phyloP scores from a whole-genome alignment of 64 coral and sea anemone genomes.

The Anthopleura sola region DNA sequence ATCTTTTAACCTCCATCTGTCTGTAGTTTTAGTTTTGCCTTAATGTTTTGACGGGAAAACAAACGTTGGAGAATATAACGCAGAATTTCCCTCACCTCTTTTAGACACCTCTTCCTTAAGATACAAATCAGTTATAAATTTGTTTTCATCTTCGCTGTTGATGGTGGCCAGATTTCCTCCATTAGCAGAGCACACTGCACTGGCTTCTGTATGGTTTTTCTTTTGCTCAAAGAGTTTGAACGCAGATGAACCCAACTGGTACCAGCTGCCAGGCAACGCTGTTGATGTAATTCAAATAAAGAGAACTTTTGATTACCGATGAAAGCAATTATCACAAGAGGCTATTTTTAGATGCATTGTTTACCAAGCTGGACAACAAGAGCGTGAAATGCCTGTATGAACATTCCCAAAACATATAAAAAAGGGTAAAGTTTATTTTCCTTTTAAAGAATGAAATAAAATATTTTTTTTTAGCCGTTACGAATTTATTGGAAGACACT shows the following conservation, averaged over 20 bases:
- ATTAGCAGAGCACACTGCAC: not conserved
- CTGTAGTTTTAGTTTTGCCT: not conserved
- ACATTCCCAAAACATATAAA: no score
- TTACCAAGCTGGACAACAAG: no score
- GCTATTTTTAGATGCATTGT: no score
- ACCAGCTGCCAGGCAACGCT: constrained; percentile 3
- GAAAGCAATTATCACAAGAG: no score
- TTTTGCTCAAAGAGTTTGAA: not conserved
- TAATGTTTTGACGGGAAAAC: not conserved
- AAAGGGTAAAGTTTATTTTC: no score
- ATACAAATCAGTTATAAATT: not conserved
- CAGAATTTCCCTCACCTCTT: not conserved
- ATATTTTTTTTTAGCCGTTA: no score
- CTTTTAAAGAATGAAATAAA: no score
- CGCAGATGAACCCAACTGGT: not conserved
- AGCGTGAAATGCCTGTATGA: no score
- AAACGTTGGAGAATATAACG: not conserved
- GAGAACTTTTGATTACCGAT: no score
- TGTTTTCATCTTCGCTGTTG: not conserved
- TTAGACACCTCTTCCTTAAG: not conserved
- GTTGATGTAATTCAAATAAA: not conserved
- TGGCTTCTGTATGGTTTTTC: not conserved
- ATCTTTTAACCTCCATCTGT: not conserved
- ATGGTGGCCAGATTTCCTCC: not conserved
- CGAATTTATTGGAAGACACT: no score